Evolutionary conservation across 2,113 vertebrate genomes (phyloP).

Genomic region (Hemicordylus capensis): DNA sequence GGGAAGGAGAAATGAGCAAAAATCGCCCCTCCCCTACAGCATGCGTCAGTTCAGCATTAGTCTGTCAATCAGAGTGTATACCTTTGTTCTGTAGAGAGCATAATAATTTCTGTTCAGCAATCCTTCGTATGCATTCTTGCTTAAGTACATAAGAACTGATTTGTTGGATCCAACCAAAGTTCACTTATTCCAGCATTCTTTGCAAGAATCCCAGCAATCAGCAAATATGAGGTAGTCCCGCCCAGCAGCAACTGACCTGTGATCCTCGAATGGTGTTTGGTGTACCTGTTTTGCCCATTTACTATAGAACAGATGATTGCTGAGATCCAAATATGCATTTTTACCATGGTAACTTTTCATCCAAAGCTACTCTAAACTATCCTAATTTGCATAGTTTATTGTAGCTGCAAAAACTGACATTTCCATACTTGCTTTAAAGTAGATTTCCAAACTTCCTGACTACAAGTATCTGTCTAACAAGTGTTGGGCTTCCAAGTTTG

Average conservation of each 20-base stretch:
- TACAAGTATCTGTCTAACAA: neutral
- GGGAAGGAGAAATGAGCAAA: too few relatives aligned
- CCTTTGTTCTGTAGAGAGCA: too few relatives aligned
- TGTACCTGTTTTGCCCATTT: neutral
- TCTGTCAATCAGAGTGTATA: too few relatives aligned
- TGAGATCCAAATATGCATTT: too few relatives aligned
- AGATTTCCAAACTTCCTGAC: neutral
- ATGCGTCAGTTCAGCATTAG: too few relatives aligned
- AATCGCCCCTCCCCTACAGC: too few relatives aligned
- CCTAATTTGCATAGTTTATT: neutral
- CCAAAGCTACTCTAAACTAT: neutral
- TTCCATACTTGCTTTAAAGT: neutral
- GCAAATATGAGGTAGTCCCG: neutral
- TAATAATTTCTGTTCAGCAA: neutral
- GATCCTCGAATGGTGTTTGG: neutral
- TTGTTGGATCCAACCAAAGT: neutral
- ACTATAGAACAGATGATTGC: too few relatives aligned
- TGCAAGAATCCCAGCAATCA: neutral
- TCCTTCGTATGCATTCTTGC: neutral
- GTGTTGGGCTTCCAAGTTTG: neutral
- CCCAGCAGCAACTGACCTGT: neutral
- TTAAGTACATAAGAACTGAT: neutral
- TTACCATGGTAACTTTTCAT: neutral
- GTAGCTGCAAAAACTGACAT: too few relatives aligned
- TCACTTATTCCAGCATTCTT: too few relatives aligned